These are phyloP conservation scores for Tragelaphus buxtoni DNA, from an alignment of 2,113 vertebrate genomes.

Conservation along the genomic window DNA sequence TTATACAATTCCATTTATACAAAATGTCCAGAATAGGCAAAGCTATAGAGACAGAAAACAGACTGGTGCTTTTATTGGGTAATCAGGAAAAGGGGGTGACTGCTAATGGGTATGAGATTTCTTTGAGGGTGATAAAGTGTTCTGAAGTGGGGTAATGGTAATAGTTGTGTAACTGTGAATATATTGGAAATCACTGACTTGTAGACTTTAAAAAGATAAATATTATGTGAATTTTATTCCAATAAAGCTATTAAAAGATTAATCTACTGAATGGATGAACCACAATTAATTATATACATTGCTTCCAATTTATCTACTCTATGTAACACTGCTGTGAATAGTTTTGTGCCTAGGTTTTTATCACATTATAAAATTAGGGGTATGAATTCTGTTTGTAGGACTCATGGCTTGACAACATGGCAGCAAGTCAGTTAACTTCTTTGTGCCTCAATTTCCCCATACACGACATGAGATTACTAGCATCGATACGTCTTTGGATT, in stretches of 20 bases:
- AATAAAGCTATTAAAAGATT: not conserved
- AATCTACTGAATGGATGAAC: not conserved
- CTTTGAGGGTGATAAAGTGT: not conserved
- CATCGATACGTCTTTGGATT: not conserved
- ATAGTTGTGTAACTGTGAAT: not conserved
- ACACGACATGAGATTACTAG: not conserved
- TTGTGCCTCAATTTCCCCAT: not conserved
- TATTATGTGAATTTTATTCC: not conserved
- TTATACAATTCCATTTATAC: not conserved
- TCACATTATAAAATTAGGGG: not conserved
- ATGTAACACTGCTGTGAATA: not conserved
- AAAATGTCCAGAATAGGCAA: not conserved
- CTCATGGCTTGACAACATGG: not conserved
- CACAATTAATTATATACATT: not conserved
- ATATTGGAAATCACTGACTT: not conserved
- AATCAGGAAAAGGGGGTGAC: not conserved
- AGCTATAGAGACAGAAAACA: not conserved
- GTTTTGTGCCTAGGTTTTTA: not conserved
- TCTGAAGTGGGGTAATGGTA: not conserved
- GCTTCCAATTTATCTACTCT: not conserved
- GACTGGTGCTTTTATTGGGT: not conserved
- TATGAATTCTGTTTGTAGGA: not conserved
- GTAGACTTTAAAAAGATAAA: not conserved
- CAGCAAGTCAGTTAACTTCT: not conserved
- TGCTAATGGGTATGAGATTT: not conserved